Evolutionary conservation across 2,797 vertebrate genomes (phyloP), one percentile per base, ranked within the genome.

Genomic region (Peromyscus eremicus): DNA sequence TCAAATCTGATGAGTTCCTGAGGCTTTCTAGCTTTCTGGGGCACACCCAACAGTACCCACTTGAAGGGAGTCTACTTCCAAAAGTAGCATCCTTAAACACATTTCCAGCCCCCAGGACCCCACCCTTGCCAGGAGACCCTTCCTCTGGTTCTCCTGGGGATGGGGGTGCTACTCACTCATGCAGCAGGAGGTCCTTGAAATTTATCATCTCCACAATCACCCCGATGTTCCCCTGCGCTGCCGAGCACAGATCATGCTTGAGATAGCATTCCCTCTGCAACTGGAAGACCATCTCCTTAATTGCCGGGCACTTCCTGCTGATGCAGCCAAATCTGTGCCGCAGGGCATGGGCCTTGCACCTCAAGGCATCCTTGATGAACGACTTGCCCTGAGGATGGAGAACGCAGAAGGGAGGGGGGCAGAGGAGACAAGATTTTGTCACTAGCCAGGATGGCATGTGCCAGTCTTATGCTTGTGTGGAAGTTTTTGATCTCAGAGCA

Each of bases 141-240:
- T 37, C 46, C 19, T 13, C 60, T 66, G 3, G 0, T 11, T 60
- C 52, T 60, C 40, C 17, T 6, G 4, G 0, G 34, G n/a, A 23
- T 8, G 2, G 37, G 66, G 76, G 97, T 77, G n/a, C 96, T 92
- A 99, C 99, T 99, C 98, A 99, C 99, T 99, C 99, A 95, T 99
- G 99, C 93, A 99, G 99, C 98, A 99, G 99, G 92, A 99, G 98
- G 98, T 99, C 99, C 98, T 99, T 99, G 98, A 99, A 99, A 98
- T 99, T 99, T 98, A 99, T 99, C 99, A 99, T 99, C 98, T 99
- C 99, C 98, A 99, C 99, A 98, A 99, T 99, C 97, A 99, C 99
- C 43, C 99, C 99, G 93, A 99, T 99, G 57, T 99, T 99, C 97
- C 99, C 99, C 98, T 99, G 99, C 21, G 99, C 99, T 1, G 99